These are phyloP conservation scores for Heliocidaris tuberculata DNA, from an alignment of 35 echinoderm and acorn worm species.

Conservation along the genomic window DNA sequence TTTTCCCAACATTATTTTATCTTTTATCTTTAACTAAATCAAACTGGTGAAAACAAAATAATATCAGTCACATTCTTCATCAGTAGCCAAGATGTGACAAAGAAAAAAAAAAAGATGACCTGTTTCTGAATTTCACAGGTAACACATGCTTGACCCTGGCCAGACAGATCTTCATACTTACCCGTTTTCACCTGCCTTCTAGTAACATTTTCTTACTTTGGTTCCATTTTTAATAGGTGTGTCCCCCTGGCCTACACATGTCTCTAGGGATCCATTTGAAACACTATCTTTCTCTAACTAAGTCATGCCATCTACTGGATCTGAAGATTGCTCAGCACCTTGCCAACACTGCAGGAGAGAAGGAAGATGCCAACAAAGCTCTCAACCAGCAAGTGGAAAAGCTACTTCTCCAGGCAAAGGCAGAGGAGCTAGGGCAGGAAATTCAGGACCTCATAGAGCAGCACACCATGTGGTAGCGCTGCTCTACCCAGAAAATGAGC, in stretches of 20 bases:
- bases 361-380: background rate
- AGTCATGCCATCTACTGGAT: conserved; percentile 11
- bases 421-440: conserved; percentile 8
- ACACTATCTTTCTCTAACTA: conserved; percentile 26
- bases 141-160: conserved; percentile 38
- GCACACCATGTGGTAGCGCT: background rate
- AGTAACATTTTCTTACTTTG: background rate
- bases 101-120: background rate
- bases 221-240: conserved; percentile 25
- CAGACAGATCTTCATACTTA: conserved; percentile 47
- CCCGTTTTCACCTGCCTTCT: background rate
- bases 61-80: conserved; percentile 47
- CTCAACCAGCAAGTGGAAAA: background rate
- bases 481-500: conserved; percentile 17
- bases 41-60: too few species aligned
- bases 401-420: background rate
- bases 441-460: background rate
- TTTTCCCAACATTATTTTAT: background rate
- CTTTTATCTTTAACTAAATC: too few species aligned
- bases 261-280: conserved; percentile 38
- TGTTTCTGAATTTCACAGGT: conserved; percentile 50
- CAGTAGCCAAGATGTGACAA: conserved; percentile 50
- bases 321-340: conserved; percentile 13
- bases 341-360: background rate
- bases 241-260: conserved; percentile 46